phyloP scores from a whole-genome alignment of 1,140 invertebrate genomes.

The Nephila pilipes region DNA sequence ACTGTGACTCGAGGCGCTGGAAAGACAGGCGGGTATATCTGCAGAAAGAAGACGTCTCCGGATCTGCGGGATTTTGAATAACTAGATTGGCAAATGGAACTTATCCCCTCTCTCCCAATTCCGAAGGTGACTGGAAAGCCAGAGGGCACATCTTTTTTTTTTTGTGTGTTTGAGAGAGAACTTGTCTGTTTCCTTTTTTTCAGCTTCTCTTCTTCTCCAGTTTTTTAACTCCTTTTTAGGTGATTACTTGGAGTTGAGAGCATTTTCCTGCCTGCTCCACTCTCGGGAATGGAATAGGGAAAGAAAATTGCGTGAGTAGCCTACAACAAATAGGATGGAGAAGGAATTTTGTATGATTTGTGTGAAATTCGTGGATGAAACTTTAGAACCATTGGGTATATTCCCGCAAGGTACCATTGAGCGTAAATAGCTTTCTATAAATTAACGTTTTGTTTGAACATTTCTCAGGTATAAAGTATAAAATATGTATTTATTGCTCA shows the following conservation, averaged over 20 bases:
- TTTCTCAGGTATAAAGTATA: no score
- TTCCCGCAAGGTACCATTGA: background rate
- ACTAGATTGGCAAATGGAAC: slow-evolving; percentile 16
- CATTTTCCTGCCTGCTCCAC: background rate
- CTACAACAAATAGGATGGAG: background rate
- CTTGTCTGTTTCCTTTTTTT: slow-evolving; percentile 6
- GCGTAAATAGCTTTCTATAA: background rate
- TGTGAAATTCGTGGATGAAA: background rate
- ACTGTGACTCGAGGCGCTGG: background rate
- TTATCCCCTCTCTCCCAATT: background rate
- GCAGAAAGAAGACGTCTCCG: background rate
- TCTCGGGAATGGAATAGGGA: background rate
- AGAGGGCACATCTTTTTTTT: background rate
- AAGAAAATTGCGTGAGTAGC: slow-evolving; percentile 20
- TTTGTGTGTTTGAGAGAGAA: background rate
- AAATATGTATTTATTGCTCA: no score
- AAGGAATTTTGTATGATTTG: background rate
- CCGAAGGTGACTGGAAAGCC: background rate
- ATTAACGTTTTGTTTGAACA: no score
- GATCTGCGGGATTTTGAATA: slow-evolving; percentile 13
- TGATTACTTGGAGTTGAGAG: slow-evolving; percentile 29
- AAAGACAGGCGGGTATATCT: background rate
- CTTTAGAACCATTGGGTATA: background rate
- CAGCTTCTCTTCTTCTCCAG: background rate
- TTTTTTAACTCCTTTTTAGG: background rate